Evolutionary conservation across 2,888 invertebrate species (phyloP).

Genomic region (Augiades crinisus): DNA sequence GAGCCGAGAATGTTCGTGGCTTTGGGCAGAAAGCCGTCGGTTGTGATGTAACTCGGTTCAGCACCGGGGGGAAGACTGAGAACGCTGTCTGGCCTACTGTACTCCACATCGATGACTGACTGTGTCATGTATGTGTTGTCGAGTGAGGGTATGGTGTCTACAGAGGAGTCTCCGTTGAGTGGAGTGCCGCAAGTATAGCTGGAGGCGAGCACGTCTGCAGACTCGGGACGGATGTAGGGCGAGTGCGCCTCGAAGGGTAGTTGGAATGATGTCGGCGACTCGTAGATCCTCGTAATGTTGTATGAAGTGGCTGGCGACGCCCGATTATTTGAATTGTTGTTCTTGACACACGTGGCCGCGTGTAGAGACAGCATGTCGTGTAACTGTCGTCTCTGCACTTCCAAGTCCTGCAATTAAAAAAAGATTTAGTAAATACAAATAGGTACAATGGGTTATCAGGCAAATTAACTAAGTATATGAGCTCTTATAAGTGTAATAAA

Average conservation of each 20-base stretch:
- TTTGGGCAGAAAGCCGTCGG: slow-evolving; percentile 71
- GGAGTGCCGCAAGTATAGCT: slow-evolving; percentile 72
- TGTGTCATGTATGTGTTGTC: slow-evolving; percentile 64
- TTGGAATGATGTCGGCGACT: slow-evolving; percentile 71
- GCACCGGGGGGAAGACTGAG: slow-evolving; percentile 61
- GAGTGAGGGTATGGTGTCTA: slow-evolving; percentile 65
- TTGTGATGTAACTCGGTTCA: slow-evolving; percentile 58
- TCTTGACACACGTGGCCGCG: slow-evolving; percentile 85
- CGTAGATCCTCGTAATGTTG: slow-evolving; percentile 69
- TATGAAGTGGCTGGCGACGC: slow-evolving; percentile 65
- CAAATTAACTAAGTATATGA: too few relatives aligned
- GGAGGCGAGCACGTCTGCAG: slow-evolving; percentile 74
- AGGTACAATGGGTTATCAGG: background rate
- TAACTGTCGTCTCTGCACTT: slow-evolving; percentile 88
- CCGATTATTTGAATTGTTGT: slow-evolving; percentile 60
- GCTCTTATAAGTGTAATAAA: too few relatives aligned
- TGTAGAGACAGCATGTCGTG: slow-evolving; percentile 90
- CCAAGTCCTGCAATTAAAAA: slow-evolving; percentile 88
- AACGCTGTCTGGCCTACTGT: slow-evolving; percentile 70
- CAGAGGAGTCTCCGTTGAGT: slow-evolving; percentile 62
- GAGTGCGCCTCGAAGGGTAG: slow-evolving; percentile 67
- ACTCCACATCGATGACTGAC: slow-evolving; percentile 63
- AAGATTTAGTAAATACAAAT: too few relatives aligned
- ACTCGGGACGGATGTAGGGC: slow-evolving; percentile 76
- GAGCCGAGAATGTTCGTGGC: slow-evolving; percentile 71